Percentiles rank a stretch among this genome's conserved stretches.
phyloP scores from a whole-genome alignment of 2,888 invertebrate species.

The Nomada goodeniana region DNA sequence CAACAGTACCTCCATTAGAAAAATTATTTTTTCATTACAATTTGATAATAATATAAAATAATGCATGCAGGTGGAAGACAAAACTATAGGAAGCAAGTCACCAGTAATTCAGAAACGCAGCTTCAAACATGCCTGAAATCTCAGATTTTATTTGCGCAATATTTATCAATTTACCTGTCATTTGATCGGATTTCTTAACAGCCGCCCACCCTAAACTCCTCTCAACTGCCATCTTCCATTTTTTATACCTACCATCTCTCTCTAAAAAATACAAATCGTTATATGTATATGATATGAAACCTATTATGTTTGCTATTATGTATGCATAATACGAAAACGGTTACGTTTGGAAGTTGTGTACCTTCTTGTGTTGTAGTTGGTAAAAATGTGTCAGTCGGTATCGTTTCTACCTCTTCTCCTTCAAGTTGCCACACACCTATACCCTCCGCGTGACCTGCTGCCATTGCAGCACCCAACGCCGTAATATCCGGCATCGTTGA shows the following conservation, averaged over 20 bases:
- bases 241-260: constrained; percentile 92
- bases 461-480: constrained; percentile 96
- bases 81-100: constrained; percentile 1
- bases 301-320: too few relatives aligned
- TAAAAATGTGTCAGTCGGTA: constrained; percentile 91
- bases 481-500: constrained; percentile 95
- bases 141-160: constrained; percentile 31
- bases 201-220: constrained; percentile 95
- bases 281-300: constrained; percentile 17
- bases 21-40: not conserved
- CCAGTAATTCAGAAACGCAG: constrained; percentile 18
- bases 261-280: constrained; percentile 85
- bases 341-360: constrained; percentile 74
- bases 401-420: constrained; percentile 86
- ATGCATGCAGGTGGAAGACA: constrained; percentile 35
- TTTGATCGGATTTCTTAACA: constrained; percentile 89
- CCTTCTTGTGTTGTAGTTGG: constrained; percentile 93
- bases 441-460: constrained; percentile 93
- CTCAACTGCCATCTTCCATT: constrained; percentile 98
- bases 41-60: constrained; percentile 27
- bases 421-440: constrained; percentile 90
- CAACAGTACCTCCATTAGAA: not conserved
- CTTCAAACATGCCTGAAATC: constrained; percentile 29
- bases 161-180: constrained; percentile 88
- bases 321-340: not conserved